Evolutionary conservation across 2,797 vertebrate genomes (phyloP).

Genomic region (Mormyrops boulengeri): DNA sequence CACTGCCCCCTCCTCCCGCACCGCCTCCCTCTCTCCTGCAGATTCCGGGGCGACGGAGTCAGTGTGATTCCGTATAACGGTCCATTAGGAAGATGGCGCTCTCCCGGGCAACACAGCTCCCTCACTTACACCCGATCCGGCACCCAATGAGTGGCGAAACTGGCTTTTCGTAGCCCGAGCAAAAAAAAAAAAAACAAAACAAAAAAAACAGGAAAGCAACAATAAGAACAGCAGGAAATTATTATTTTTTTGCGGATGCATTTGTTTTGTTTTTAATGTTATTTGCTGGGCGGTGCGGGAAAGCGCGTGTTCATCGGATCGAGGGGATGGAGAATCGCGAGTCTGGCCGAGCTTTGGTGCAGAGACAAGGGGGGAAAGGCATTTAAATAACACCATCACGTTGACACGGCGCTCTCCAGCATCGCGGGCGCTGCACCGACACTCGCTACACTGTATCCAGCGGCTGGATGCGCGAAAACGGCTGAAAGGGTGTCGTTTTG

Average conservation of each 20-base stretch:
- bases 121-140: constrained; percentile 28
- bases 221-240: background rate
- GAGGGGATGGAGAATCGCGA: constrained; percentile 29
- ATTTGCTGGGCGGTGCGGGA: background rate
- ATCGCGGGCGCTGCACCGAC: constrained; percentile 16
- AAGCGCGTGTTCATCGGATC: constrained; percentile 23
- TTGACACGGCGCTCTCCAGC: constrained; percentile 24
- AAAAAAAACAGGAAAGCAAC: background rate
- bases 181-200: constrained; percentile 1
- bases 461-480: constrained; percentile 18
- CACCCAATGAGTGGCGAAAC: constrained; percentile 18
- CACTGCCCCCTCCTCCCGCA: background rate
- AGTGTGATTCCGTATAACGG: constrained; percentile 9
- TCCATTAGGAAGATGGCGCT: constrained; percentile 44
- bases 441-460: constrained; percentile 17
- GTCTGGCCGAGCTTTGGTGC: constrained; percentile 37
- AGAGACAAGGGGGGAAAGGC: constrained; percentile 28
- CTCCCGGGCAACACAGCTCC: constrained; percentile 39
- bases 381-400: constrained; percentile 36
- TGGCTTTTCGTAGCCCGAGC: constrained; percentile 3
- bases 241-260: background rate
- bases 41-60: constrained; percentile 1
- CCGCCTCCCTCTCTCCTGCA: background rate
- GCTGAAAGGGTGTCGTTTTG: constrained; percentile 28
- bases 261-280: constrained; percentile 18